A percentile compares a stretch with the other conserved stretches of the same genome.
Conservation (phyloP, 2,113 vertebrate genomes). For the Setophaga kirtlandii region DNA sequence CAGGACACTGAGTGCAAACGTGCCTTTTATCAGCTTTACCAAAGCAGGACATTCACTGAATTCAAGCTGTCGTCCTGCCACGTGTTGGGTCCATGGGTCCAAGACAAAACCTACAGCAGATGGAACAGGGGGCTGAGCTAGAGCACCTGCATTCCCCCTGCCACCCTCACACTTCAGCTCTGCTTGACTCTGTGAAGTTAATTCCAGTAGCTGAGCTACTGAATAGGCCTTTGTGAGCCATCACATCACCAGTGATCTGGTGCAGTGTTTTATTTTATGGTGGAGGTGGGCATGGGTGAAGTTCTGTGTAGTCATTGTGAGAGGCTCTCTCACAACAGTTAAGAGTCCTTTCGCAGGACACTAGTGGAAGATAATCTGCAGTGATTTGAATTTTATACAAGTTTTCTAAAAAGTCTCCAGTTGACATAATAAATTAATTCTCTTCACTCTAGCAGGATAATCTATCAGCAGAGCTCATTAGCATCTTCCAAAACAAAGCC, state of each 20-base stretch:
- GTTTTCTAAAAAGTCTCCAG: conserved; percentile 17
- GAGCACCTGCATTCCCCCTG: background rate
- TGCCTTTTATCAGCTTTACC: background rate
- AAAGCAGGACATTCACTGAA: background rate
- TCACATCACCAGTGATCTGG: background rate
- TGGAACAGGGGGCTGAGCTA: background rate
- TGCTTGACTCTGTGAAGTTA: background rate
- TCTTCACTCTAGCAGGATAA: background rate
- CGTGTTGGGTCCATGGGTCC: background rate
- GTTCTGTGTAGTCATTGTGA: background rate
- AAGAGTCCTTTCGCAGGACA: background rate
- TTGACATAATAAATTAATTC: conserved; percentile 33
- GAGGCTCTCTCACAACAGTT: background rate
- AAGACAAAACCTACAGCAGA: background rate
- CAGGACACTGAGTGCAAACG: background rate
- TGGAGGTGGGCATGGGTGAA: background rate
- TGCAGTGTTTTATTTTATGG: background rate
- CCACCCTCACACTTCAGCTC: background rate
- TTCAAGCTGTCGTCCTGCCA: background rate
- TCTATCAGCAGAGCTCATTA: conserved; percentile 50
- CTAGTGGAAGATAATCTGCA: background rate
- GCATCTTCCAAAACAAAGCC: conserved; percentile 37
- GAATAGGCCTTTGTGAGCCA: background rate
- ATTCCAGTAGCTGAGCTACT: background rate
- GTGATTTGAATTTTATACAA: conserved; percentile 11